These are phyloP conservation scores for Tetranychus piercei DNA, from an alignment of 2,888 invertebrate genomes.

Conservation along the genomic window DNA sequence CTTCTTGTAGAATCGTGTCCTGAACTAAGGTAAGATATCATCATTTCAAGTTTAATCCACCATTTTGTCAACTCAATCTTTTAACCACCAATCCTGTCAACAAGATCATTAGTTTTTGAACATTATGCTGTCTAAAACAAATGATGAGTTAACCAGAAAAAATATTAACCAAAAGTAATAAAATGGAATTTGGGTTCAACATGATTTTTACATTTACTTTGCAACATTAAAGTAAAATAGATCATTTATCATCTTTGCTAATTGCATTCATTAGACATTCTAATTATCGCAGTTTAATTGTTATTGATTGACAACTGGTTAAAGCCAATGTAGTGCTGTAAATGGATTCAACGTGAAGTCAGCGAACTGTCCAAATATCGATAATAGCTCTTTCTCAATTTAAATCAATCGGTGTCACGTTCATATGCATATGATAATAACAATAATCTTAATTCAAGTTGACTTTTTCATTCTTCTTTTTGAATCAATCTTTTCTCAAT, in stretches of 20 bases:
- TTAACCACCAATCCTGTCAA: too few relatives aligned
- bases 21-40: slow-evolving; percentile 47
- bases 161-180: too few relatives aligned
- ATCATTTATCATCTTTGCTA: not conserved
- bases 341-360: not conserved
- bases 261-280: not conserved
- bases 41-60: slow-evolving; percentile 21
- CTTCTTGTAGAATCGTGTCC: slow-evolving; percentile 52
- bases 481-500: not conserved
- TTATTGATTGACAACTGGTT: not conserved
- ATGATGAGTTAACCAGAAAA: too few relatives aligned
- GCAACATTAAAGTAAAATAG: not conserved
- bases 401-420: not conserved
- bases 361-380: not conserved
- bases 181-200: not conserved
- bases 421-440: not conserved
- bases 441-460: not conserved
- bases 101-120: too few relatives aligned
- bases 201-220: not conserved
- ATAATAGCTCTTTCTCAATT: not conserved
- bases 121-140: too few relatives aligned
- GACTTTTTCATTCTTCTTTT: not conserved
- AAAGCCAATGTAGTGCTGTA: not conserved
- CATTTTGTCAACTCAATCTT: not conserved
- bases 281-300: not conserved